phyloP scores from a whole-genome alignment of 2,113 vertebrate species.

The Poecile atricapillus region DNA sequence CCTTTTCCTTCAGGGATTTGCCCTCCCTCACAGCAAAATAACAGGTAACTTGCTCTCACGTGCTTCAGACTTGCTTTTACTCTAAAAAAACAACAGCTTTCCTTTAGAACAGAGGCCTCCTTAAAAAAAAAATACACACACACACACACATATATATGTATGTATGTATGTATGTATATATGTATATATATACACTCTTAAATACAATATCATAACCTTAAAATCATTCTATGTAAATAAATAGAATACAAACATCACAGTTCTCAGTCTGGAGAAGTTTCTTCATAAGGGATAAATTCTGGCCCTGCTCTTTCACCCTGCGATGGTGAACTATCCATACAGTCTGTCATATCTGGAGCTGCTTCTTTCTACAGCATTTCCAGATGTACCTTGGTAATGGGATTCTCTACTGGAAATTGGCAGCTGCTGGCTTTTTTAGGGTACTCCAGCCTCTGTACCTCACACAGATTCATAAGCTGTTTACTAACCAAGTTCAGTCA shows the following conservation, averaged over 20 bases:
- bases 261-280: background rate
- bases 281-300: background rate
- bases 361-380: background rate
- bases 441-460: background rate
- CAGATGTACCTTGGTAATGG: background rate
- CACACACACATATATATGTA: no score
- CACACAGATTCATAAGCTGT: background rate
- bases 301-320: background rate
- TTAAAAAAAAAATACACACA: background rate
- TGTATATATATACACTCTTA: background rate
- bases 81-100: background rate
- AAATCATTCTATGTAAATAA: slow-evolving; percentile 43
- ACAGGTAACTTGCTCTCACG: slow-evolving; percentile 10
- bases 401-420: background rate
- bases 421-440: background rate
- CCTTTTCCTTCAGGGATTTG: background rate
- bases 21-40: background rate
- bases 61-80: slow-evolving; percentile 33
- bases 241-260: slow-evolving; percentile 14
- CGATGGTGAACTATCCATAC: background rate
- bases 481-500: background rate
- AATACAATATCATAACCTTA: background rate
- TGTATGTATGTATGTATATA: background rate
- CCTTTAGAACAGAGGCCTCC: background rate
- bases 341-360: background rate